Conservation (phyloP, 1,140 invertebrate genomes). For the Pteromalus puparum region DNA sequence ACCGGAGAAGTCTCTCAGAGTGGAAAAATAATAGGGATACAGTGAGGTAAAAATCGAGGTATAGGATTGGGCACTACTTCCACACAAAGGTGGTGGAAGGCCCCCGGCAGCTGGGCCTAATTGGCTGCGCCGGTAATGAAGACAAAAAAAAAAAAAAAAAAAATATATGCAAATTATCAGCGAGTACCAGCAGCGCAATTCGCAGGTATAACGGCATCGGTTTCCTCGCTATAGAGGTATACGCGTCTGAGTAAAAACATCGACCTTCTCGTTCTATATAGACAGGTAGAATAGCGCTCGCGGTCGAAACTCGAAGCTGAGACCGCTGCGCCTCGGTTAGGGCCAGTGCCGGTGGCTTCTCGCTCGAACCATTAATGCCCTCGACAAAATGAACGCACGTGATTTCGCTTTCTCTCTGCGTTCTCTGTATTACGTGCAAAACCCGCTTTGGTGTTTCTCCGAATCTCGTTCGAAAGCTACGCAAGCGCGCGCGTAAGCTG, state of each 20-base stretch:
- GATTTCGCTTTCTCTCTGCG: not conserved
- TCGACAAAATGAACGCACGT: not conserved
- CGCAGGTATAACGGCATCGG: not conserved
- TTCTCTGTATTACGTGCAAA: not conserved
- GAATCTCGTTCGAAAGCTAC: not conserved
- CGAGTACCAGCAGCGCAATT: not conserved
- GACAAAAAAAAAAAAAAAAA: too few relatives aligned
- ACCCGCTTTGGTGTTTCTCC: constrained; percentile 8
- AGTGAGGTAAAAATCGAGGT: too few relatives aligned
- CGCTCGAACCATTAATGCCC: not conserved
- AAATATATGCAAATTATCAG: not conserved
- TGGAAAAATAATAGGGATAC: too few relatives aligned
- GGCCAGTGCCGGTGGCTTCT: not conserved
- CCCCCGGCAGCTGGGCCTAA: too few relatives aligned
- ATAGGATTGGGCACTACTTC: too few relatives aligned
- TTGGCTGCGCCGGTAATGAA: too few relatives aligned
- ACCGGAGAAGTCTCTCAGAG: too few relatives aligned
- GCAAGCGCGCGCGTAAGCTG: too few relatives aligned
- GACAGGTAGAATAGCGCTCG: not conserved
- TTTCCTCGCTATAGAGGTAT: not conserved
- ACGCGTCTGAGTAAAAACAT: too few relatives aligned
- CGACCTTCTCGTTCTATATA: not conserved
- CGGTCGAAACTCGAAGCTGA: not conserved
- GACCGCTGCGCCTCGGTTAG: not conserved
- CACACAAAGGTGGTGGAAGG: too few relatives aligned